Percentiles rank a stretch among this genome's conserved stretches.
Conservation (phyloP, 2,797 vertebrate genomes). For the Myiotriccus ornatus region DNA sequence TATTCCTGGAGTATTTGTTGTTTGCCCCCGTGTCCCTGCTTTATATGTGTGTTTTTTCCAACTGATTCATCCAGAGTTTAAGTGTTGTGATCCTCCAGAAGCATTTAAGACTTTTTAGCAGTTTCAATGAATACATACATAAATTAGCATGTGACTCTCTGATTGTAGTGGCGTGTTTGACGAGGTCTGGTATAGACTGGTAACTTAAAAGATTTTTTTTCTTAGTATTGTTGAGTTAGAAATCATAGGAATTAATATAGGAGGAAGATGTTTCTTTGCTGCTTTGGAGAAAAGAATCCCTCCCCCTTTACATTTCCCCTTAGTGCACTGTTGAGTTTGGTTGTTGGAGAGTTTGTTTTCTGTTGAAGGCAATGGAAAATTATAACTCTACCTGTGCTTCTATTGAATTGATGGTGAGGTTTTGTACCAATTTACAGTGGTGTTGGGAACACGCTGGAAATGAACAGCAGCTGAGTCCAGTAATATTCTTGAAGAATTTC, state of each 20-base stretch:
- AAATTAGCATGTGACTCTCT: background rate
- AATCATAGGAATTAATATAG: background rate
- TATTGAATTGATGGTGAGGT: background rate
- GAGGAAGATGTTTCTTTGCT: background rate
- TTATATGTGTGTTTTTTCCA: background rate
- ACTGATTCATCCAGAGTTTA: background rate
- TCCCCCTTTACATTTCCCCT: background rate
- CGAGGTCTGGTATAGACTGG: background rate
- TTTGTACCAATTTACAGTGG: background rate
- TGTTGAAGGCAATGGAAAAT: background rate
- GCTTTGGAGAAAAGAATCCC: background rate
- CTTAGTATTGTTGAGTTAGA: background rate
- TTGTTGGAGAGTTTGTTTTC: background rate
- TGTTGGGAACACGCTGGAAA: background rate
- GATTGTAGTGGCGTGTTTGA: background rate
- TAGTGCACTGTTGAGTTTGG: background rate
- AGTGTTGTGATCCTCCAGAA: rapidly evolving
- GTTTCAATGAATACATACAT: background rate
- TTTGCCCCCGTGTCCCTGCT: background rate
- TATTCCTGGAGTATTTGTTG: background rate
- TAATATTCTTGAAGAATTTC: background rate
- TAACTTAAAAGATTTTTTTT: background rate
- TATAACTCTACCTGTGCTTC: background rate
- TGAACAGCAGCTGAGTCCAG: background rate
- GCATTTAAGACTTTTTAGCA: background rate